Evolutionary conservation across 2,113 vertebrate species (phyloP), one percentile per base, ranked within the genome.

Genomic region (Pao palembangensis): DNA sequence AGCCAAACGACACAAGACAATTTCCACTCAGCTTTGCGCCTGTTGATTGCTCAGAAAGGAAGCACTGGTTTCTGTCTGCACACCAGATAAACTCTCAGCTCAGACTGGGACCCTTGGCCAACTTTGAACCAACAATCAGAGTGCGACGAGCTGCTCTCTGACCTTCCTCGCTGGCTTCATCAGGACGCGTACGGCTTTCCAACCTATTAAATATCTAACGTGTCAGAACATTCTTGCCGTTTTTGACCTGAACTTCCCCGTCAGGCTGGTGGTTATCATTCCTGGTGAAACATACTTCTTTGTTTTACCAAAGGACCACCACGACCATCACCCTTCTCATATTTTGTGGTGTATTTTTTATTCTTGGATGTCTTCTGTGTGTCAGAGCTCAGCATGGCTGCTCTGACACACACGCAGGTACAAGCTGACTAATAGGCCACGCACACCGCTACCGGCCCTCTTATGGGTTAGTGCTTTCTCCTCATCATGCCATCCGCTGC

Each of bases 381-480:
- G 25, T 28, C 25, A 28, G 25, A 28, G 25, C 25, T 28, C 25
- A 28, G 25, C 25, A 1, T 5, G 4, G 25, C 25, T 7, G 25
- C 5, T 1, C 25, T 28, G 25, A 28, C 5, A 28, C 25, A 28
- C 34, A 2, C 34, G 34, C 8, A 54, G 64, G 67, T 56, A 49
- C 55, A 62, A 55, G 48, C 52, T 56, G 57, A 34, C 55, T 58
- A 51, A 59, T 15, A 11, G 11, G 6, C 43, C 58, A 51, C 42
- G 52, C 50, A 49, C 21, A 23, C 23, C 11, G 8, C 34, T 8
- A 12, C 34, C 1, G 61, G 18, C 42, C 28, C 49, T 25, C 20
- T 68, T 43, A 51, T 56, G 50, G 55, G 20, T 74, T 58, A 44
- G 51, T 61, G 60, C 38, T 50, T 58, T 70, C 51, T 52, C 58